Base-by-base conservation (phyloP, 2,888 invertebrate species). In the Lobophora halterata region DNA sequence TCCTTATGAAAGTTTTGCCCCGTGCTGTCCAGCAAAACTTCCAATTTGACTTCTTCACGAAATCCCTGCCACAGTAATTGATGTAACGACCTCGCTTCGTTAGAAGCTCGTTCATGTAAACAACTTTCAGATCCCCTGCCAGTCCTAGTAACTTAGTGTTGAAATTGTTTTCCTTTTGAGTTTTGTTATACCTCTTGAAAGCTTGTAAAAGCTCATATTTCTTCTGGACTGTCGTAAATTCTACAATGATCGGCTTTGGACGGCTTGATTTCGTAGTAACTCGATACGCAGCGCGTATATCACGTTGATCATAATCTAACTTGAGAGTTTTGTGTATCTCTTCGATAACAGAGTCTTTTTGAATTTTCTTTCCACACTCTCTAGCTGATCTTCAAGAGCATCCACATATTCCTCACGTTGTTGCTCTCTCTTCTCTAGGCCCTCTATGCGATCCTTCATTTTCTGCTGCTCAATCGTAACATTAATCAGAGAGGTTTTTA, bases 51-150 rank as follows among this genome's bases (percentile, higher is more conserved):
- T 9, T 17, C 3, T 17, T 27, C 2, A 27, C 5, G 1, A 17
- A 8, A 10, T 27, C 27, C 3, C 27, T 9, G 1, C 17, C 16
- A 6, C 9, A 6, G n/a, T 27, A 27, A 17, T 27, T 9, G 1
- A 27, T 16, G 17, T 10, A n/a, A 3, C 8, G 16, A 3, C 17
- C 9, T 10, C 17, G 16, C 10, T 27, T 27, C 1, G 27, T 27
- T 1, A 27, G 17, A 5, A 17, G 6, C 8, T 27, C 27, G 8
- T 27, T 27, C 1, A 27, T 27, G 10, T 27, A 27, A n/a, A 27
- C 4, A 3, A 2, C 2, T 13, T n/a, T 24, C 13, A 10, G 3
- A 5, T 1, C n/a, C 3, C 24, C 24, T n/a, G 5, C 2, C n/a
- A n/a, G n/a, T 24, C 24, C 24, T 6, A 24, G 6, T 2, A n/a